Conservation (phyloP, 2,113 vertebrate species). For the Pterophyllum scalare region DNA sequence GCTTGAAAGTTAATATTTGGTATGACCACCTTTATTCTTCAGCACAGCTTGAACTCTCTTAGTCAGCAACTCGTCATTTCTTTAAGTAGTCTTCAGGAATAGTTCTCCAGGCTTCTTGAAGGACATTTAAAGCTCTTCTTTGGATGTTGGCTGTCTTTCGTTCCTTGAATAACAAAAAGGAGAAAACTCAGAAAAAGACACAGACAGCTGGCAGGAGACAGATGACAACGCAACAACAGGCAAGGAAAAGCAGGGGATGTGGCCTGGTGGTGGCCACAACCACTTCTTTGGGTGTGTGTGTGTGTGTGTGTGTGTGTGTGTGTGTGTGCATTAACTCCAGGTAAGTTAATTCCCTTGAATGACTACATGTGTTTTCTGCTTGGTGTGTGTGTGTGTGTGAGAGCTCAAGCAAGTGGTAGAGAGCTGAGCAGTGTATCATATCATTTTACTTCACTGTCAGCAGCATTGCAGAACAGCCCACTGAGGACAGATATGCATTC, state of each 20-base stretch:
- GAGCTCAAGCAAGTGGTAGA: slow-evolving; percentile 37
- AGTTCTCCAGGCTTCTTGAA: neutral
- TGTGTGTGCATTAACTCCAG: neutral
- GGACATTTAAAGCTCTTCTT: neutral
- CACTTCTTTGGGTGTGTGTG: too few relatives aligned
- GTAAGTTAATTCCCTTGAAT: neutral
- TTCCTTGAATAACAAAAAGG: too few relatives aligned
- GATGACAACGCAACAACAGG: too few relatives aligned
- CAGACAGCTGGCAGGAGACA: neutral
- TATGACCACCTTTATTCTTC: neutral
- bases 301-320: too few relatives aligned
- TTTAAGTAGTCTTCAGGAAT: neutral
- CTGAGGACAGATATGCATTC: slow-evolving; percentile 17
- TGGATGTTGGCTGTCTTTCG: neutral
- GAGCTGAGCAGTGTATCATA: slow-evolving; percentile 4
- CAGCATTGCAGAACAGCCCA: neutral
- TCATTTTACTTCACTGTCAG: slow-evolving; percentile 42
- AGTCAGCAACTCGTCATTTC: neutral
- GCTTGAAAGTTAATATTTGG: neutral
- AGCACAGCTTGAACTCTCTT: neutral
- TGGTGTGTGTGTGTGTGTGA: neutral
- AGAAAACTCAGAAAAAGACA: too few relatives aligned
- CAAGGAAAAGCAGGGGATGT: too few relatives aligned
- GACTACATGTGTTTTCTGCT: neutral
- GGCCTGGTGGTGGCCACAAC: too few relatives aligned